These are phyloP conservation scores for Pontoporia blainvillei DNA, from an alignment of 2,113 vertebrate genomes.

Conservation along the genomic window DNA sequence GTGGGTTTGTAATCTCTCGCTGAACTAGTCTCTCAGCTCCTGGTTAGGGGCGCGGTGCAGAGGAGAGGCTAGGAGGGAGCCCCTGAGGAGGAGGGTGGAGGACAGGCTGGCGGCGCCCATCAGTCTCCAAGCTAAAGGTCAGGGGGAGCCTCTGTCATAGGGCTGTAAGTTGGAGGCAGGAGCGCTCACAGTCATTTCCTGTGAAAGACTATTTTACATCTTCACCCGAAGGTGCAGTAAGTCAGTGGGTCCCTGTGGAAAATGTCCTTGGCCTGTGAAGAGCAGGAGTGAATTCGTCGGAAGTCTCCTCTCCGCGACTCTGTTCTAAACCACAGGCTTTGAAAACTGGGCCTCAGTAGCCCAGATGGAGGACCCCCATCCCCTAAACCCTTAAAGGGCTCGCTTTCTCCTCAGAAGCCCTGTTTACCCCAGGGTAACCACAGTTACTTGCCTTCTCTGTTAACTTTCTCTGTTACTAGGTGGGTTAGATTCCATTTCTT, in stretches of 20 bases:
- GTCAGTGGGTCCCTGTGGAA: not conserved
- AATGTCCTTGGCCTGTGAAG: not conserved
- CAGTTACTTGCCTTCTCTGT: not conserved
- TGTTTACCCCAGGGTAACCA: not conserved
- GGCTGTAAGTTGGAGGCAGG: not conserved
- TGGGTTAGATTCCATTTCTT: not conserved
- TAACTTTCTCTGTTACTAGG: not conserved
- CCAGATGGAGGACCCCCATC: not conserved
- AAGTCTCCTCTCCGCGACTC: not conserved
- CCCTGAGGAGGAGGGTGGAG: not conserved
- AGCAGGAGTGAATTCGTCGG: not conserved
- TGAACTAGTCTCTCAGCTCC: not conserved
- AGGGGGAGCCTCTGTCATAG: not conserved
- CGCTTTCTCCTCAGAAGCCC: not conserved
- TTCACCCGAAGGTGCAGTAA: not conserved
- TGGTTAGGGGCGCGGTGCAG: too few relatives aligned
- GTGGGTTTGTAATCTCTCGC: not conserved
- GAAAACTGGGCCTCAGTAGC: not conserved
- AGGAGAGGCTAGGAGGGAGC: not conserved
- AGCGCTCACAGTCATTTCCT: not conserved
- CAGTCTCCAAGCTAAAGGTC: not conserved
- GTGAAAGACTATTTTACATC: not conserved
- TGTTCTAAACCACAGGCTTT: not conserved
- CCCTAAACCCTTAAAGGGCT: not conserved
- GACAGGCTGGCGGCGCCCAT: not conserved